Evolutionary conservation across 2,888 invertebrate genomes (phyloP).

Genomic region (Drosophila austrosaltans): DNA sequence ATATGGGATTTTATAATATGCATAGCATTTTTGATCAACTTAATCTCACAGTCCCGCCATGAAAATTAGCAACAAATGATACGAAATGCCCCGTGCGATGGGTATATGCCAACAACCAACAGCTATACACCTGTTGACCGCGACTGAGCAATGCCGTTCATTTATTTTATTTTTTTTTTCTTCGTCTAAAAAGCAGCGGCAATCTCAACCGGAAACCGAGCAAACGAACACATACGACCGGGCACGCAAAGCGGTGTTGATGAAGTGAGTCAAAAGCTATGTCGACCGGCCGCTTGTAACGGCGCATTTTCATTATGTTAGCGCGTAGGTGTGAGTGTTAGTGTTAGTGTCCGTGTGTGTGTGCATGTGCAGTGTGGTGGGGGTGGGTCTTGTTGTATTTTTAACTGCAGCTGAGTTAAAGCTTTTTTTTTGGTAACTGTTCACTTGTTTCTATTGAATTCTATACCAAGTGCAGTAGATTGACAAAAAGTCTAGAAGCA

Average conservation of each 20-base stretch:
- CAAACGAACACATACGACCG: constrained; percentile 19
- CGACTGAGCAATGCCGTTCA: constrained; percentile 1
- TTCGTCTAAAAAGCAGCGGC: constrained; percentile 2
- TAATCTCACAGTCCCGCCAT: constrained; percentile 2
- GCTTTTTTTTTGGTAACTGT: no score
- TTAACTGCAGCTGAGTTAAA: no score
- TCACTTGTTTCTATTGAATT: no score
- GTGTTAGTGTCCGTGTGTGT: not conserved
- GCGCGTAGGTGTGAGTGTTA: not conserved
- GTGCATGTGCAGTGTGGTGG: no score
- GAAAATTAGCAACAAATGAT: constrained; percentile 1
- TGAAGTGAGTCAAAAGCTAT: constrained; percentile 19
- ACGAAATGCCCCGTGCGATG: no score
- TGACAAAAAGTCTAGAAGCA: no score
- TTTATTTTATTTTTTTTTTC: not conserved
- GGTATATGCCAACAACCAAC: not conserved
- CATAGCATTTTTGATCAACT: constrained; percentile 5
- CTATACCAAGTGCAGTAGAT: no score
- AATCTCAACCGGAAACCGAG: constrained; percentile 14
- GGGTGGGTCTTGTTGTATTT: no score
- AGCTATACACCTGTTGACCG: constrained; percentile 15
- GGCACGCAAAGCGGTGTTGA: constrained; percentile 6
- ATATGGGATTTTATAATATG: not conserved
- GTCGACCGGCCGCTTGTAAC: constrained; percentile 3
- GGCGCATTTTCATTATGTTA: constrained; percentile 6